Base-by-base conservation (phyloP, 2,113 vertebrate species). In the Crotalus tigris region DNA sequence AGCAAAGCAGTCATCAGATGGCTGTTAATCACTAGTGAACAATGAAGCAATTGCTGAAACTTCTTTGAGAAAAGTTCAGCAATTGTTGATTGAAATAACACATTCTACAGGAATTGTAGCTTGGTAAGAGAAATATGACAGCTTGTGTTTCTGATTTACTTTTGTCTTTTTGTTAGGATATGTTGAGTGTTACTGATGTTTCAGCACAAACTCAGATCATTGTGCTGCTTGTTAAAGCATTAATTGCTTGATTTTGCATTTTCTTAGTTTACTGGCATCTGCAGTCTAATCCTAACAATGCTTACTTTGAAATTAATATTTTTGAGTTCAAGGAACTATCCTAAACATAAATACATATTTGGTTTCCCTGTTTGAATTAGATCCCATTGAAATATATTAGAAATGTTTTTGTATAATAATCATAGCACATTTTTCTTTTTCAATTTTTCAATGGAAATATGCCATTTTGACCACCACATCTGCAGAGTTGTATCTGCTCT, bases 191-290 rank as follows among this genome's bases (percentile, higher is more conserved):
- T 61, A 57, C 55, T 86, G 75, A 90, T 93, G 53, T 93, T 90
- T 93, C 75, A 86, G 88, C 88, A 86, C n/a, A 86, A 58, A 86
- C 46, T 53, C 57, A 75, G 9, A 21, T 17, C 13, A 13, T 54
- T 90, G 75, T 90, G 29, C 46, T 86, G 12, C 4, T 23, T 39
- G 46, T 51, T 59, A 90, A 90, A 46, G 46, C 88, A 93, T 90
- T 86, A 90, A 90, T 86, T 90, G 88, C 54, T 61, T 86, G 10
- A 90, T 61, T 90, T 90, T 86, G 15, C 46, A 53, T 93, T 86
- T 85, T 58, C 44, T 85, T 61, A 7, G 44, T 58, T 90, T 61
- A 61, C n/a, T 53, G 24, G 55, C 75, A 93, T 44, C 88, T 93
- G 75, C 54, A 86, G 13, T 59, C 29, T 29, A 86, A 54, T 53